Evolutionary conservation across 2,797 vertebrate species (phyloP), one percentile per base, ranked within the genome.

Genomic region (Naso thynnoides): DNA sequence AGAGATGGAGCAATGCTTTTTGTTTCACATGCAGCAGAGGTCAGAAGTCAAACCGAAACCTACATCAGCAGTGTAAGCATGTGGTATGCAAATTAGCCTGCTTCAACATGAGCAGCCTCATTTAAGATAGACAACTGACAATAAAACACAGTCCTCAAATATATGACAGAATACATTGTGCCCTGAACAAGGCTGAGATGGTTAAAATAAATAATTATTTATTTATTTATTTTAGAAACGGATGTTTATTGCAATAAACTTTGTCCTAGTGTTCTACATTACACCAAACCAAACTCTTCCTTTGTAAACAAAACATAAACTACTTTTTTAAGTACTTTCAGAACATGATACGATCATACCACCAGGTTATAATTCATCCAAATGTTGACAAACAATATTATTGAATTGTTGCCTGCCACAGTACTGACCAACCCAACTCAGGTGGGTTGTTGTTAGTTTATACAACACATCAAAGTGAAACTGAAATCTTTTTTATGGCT

Each of bases 31-130:
- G 49, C 65, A 26, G 70, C 73, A 6, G 24, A 76, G 78, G 77
- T 89, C 74, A 87, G 26, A 70, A 66, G 75, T 86, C 75, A 75
- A 44, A 52, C 41, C 24, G 61, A 69, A 58, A 73, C 57, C 68
- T 45, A n/a, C 56, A 67, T 83, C 48, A 4, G 27, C 10, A 0
- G 5, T 76, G 38, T 57, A 31, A 76, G 50, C 39, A 13, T 23
- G 36, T 58, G 79, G 53, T 69, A 72, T 73, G 77, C 39, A 67
- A 81, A 81, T 76, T 3, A 57, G 33, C 21, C 54, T 9, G 42
- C 52, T 59, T 52, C 48, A 70, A 29, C 29, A 42, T 23, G 9
- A 79, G 29, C 9, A 2, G 14, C 15, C 27, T 61, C 14, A 19
- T 56, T 57, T 50, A 11, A 54, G 63, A 52, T 61, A 10, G 26